Evolutionary conservation across 2,888 invertebrate genomes (phyloP), one percentile per base, ranked within the genome.

Genomic region (Papilio elwesi): DNA sequence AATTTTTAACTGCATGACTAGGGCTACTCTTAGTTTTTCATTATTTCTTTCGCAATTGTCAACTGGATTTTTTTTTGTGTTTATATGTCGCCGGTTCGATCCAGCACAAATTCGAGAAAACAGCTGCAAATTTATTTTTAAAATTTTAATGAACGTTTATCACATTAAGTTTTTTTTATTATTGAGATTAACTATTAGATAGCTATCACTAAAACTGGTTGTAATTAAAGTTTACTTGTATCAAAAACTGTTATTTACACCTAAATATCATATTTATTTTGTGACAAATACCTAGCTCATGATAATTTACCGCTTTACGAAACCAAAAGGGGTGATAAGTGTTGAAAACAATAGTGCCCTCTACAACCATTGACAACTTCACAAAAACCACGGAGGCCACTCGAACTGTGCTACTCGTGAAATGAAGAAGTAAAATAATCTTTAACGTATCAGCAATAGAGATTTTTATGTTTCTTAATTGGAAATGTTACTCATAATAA

Each of bases 331-430:
- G 84, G 84, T 80, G 78, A 76, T 71, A 80, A 88, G 87, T 86
- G 82, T 84, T 79, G 81, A 87, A 72, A 87, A 90, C 90, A 90
- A 90, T 87, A 83, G 83, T 82, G 75, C 81, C 82, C 83, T 85
- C 83, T 81, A 80, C 76, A 76, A 76, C 74, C 73, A 78, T 77
- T 76, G 75, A 84, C 81, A 81, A 83, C 83, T 82, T 82, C 78
- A 80, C 81, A 80, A 82, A 84, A 83, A 83, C 83, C 75, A 80
- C 80, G 79, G 83, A 85, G 84, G 82, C 82, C 85, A 84, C 87
- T 89, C 80, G 80, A 85, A 81, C 80, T 76, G 78, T 80, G 80
- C 82, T 38, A 59, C 59, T 26, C 9, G 38, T 38, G 8, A 59
- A 59, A 38, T 7, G 36, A 36, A 53, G 52, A 64, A 48, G 38